Evolutionary conservation across 2,113 vertebrate genomes (phyloP).

Genomic region (Talpa occidentalis): DNA sequence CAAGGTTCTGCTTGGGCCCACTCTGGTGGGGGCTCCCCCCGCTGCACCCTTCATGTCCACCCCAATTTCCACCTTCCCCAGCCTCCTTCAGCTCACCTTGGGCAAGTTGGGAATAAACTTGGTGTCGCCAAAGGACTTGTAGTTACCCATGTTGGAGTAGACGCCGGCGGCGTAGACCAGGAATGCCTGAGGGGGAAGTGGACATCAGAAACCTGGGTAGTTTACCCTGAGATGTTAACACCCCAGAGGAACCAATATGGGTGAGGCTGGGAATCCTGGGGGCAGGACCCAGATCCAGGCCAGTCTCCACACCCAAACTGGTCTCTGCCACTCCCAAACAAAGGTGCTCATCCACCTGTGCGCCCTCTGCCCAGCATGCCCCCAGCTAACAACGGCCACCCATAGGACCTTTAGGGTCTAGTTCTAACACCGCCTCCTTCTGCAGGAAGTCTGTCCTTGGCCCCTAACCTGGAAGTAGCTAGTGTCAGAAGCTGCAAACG

Average conservation of each 20-base stretch:
- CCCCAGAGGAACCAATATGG: not conserved
- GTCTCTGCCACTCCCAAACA: not conserved
- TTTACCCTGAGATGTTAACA: fast-evolving
- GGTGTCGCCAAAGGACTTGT: conserved; percentile 96
- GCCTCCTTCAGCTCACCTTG: conserved; percentile 85
- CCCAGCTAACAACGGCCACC: not conserved
- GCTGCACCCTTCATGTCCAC: not conserved
- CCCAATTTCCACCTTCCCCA: not conserved
- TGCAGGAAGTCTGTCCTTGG: not conserved
- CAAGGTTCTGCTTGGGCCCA: not conserved
- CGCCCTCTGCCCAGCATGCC: not conserved
- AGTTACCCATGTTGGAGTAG: conserved; percentile 97
- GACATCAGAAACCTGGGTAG: not conserved
- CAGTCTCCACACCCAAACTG: not conserved
- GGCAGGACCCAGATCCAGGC: not conserved
- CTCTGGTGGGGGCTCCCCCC: not conserved
- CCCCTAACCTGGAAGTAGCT: not conserved
- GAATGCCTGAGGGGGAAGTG: conserved; percentile 86
- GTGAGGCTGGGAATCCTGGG: not conserved
- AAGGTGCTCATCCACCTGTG: not conserved
- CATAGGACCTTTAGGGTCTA: not conserved
- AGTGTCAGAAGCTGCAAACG: not conserved
- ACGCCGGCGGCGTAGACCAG: conserved; percentile 94
- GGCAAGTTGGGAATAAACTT: conserved; percentile 95
- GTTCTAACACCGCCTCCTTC: not conserved